Percentiles rank a stretch among this genome's conserved stretches.
phyloP scores from a whole-genome alignment of 2,888 invertebrate species.

The Hanleya hanleyi region DNA sequence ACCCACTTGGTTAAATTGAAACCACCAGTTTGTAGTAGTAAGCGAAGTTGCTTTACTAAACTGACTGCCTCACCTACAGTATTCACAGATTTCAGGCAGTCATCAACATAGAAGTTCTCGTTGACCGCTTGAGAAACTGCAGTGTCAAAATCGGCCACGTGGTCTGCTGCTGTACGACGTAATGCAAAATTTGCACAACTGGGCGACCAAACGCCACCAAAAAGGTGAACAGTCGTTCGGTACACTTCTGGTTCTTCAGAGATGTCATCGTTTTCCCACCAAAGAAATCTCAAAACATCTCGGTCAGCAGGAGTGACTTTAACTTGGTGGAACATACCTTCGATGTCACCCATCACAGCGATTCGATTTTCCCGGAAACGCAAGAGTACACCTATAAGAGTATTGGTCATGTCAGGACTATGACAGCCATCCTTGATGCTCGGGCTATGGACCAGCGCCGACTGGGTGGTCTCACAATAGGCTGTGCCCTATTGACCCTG shows the following conservation, averaged over 20 bases:
- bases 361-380: constrained; percentile 27
- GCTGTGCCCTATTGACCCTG: no score
- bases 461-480: no score
- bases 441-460: no score
- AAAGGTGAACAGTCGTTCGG: not conserved
- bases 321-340: constrained; percentile 34
- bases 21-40: constrained; percentile 15
- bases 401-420: constrained; percentile 30
- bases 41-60: constrained; percentile 18
- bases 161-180: no score
- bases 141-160: not conserved
- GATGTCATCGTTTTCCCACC: constrained; percentile 10
- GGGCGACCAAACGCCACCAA: not conserved
- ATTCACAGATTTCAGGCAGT: constrained; percentile 27
- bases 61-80: constrained; percentile 19
- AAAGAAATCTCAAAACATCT: constrained; percentile 22
- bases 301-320: constrained; percentile 20
- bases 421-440: constrained; percentile 20
- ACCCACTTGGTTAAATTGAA: not conserved
- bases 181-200: constrained; percentile 1
- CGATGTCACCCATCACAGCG: constrained; percentile 32
- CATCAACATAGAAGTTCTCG: constrained; percentile 27
- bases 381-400: constrained; percentile 28
- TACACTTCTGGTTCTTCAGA: not conserved
- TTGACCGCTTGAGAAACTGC: not conserved